Evolutionary conservation across 2,113 vertebrate genomes (phyloP).

Genomic region (Phocoena sinus): DNA sequence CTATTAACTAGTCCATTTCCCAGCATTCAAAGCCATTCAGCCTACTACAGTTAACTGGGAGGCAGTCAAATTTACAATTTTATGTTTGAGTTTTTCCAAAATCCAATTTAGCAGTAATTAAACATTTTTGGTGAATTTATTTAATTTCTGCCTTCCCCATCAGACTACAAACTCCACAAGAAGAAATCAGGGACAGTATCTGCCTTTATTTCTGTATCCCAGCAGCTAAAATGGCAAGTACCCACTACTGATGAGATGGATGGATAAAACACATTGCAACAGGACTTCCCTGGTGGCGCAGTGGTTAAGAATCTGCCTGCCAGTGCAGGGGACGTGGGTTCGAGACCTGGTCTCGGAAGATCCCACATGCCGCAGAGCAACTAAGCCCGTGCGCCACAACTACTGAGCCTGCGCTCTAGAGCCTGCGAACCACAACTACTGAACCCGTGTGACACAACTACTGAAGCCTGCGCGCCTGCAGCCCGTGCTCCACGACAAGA

Average conservation of each 20-base stretch:
- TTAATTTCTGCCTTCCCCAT: neutral
- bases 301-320: too few species aligned
- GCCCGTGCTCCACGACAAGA: too few species aligned
- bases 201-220: neutral
- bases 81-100: slow-evolving; percentile 15
- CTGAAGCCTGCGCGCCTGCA: accelerated
- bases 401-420: too few species aligned
- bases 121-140: neutral
- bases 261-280: neutral
- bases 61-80: neutral
- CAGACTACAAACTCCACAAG: neutral
- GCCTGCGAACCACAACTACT: too few species aligned
- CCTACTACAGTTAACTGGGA: neutral
- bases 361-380: too few species aligned
- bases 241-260: neutral
- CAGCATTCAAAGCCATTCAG: neutral
- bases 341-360: too few species aligned
- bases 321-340: too few species aligned
- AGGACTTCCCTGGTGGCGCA: too few species aligned
- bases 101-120: neutral
- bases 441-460: too few species aligned
- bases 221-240: neutral
- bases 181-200: neutral
- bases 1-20: neutral
- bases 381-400: too few species aligned